These are phyloP conservation scores for Nasonovia ribisnigri DNA, from an alignment of 2,888 invertebrate species.

Conservation along the genomic window DNA sequence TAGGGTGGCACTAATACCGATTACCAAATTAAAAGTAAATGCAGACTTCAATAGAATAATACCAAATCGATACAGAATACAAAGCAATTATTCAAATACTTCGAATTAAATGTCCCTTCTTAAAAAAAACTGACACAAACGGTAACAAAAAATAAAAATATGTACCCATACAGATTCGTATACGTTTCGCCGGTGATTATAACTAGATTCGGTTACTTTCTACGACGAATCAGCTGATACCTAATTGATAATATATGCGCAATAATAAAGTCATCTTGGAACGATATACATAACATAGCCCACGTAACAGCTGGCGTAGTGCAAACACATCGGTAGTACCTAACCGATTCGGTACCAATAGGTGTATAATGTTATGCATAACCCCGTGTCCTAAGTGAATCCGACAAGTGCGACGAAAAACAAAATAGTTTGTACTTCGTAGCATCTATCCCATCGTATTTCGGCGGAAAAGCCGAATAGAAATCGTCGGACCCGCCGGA, in stretches of 20 bases:
- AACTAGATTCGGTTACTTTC: background rate
- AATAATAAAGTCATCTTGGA: background rate
- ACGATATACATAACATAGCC: background rate
- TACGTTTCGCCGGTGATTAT: background rate
- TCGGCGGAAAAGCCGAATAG: too few relatives aligned
- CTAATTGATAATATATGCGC: background rate
- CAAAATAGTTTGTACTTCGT: too few relatives aligned
- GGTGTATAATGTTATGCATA: too few relatives aligned
- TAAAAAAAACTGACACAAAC: background rate
- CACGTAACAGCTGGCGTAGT: too few relatives aligned
- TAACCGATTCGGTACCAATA: too few relatives aligned
- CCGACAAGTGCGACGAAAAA: too few relatives aligned
- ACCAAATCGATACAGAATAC: background rate
- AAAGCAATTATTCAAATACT: background rate
- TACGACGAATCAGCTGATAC: background rate
- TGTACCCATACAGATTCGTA: background rate
- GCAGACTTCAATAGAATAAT: background rate
- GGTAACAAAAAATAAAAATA: background rate
- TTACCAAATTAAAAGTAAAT: too few relatives aligned
- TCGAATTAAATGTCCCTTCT: background rate
- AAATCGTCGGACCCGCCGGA: too few relatives aligned
- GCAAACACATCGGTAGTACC: too few relatives aligned
- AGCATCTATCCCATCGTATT: too few relatives aligned
- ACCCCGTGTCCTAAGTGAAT: too few relatives aligned
- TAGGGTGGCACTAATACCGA: too few relatives aligned